Base-by-base conservation (phyloP, 2,888 invertebrate genomes). In the Cerastis rubricosa region DNA sequence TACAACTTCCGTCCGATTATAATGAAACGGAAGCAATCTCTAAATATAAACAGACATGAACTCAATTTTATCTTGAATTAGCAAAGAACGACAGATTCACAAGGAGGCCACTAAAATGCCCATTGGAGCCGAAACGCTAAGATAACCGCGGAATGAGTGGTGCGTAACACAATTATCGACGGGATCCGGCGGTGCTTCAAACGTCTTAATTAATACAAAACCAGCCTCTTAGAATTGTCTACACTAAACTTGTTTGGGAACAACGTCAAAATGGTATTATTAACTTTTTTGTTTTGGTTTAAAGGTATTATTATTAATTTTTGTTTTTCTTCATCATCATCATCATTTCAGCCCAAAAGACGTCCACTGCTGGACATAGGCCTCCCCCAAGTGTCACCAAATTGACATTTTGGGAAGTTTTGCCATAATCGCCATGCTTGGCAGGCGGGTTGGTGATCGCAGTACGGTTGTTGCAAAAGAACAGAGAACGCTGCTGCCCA, bases 161-260 rank as follows among this genome's bases (percentile, higher is more conserved):
- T 80, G 81, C 80, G 84, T 87, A 86, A 89, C 88, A 78, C 86
- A 85, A 89, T 89, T 87, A 87, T 82, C 67, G 78, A 64, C 78
- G 71, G 85, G 81, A 88, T 85, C 84, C 88, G 68, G 66, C 45
- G 81, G 81, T 74, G 78, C 80, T 80, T 79, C 80, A 80, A 85
- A 79, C 76, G 84, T 83, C 86, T 85, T 88, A 84, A 89, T 91
- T 88, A 89, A 88, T 85, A 83, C 66, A 74, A 75, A 79, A 76
- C 67, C n/a, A n/a, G n/a, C n/a, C 76, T 78, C 77, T 71, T 68
- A 49, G 73, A 78, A 85, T 85, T 67, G 76, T 61, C 61, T 71
- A 64, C 22, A 25, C 64, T 43, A 43, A 64, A 64, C 14, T 43
- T n/a, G 70, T 63, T 25, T 74, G 19, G 57, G 61, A 49, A 66